These are phyloP conservation scores for Pangasius djambal DNA, from an alignment of 2,797 vertebrate species.

Conservation along the genomic window DNA sequence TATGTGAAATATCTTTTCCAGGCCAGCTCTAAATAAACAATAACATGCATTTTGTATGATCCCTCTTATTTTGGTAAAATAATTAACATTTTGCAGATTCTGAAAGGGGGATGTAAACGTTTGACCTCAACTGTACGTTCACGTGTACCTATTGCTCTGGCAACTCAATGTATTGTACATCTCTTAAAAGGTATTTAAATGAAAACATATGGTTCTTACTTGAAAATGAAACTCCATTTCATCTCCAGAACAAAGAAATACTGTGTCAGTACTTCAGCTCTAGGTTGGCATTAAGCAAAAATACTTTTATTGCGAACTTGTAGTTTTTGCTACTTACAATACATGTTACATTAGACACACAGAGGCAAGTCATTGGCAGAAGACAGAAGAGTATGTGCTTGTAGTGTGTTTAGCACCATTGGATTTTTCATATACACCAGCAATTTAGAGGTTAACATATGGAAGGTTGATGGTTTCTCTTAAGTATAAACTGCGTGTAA, in stretches of 20 bases:
- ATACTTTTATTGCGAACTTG: conserved; percentile 52
- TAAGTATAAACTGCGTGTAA: conserved; percentile 29
- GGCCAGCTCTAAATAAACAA: too few species aligned
- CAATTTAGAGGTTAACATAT: conserved; percentile 51
- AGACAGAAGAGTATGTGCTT: conserved; percentile 51
- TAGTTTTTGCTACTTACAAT: conserved; percentile 50
- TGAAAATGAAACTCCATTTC: neutral
- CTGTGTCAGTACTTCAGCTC: conserved; percentile 19
- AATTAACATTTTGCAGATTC: too few species aligned
- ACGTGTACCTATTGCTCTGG: neutral
- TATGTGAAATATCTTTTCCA: too few species aligned
- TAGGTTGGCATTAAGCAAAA: conserved; percentile 50
- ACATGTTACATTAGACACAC: conserved; percentile 50
- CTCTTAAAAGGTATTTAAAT: neutral
- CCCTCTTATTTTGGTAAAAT: too few species aligned
- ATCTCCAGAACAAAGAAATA: neutral
- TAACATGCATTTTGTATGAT: too few species aligned
- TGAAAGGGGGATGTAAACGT: too few species aligned
- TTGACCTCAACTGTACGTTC: too few species aligned
- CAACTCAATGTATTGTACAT: neutral
- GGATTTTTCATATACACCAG: conserved; percentile 58
- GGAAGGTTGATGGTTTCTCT: conserved; percentile 49
- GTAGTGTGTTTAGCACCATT: conserved; percentile 73
- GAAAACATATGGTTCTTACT: neutral
- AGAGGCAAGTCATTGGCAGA: conserved; percentile 47